phyloP scores from a whole-genome alignment of 2,113 vertebrate genomes.

The Oryctolagus cuniculus region mOryCun1.1 NC_091436.1:33067001-33067500 shows the following conservation, averaged over 20 bases:
- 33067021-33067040: background rate
- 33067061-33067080: background rate
- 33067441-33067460: too few species aligned
- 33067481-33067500: too few species aligned
- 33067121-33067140: background rate
- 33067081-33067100: background rate
- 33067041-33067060: background rate
- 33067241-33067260: fast-evolving
- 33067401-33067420: too few species aligned
- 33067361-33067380: too few species aligned
- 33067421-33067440: too few species aligned
- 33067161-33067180: background rate
- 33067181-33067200: background rate
- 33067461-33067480: too few species aligned
- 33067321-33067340: too few species aligned
- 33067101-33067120: background rate
- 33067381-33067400: too few species aligned
- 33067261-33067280: background rate
- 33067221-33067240: background rate
- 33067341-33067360: too few species aligned
- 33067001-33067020: background rate
- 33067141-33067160: background rate
- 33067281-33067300: background rate
- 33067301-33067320: background rate
- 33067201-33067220: background rate